These are phyloP conservation scores for Ranitomeya imitator DNA, from an alignment of 2,113 vertebrate species.

Conservation along the genomic window DNA sequence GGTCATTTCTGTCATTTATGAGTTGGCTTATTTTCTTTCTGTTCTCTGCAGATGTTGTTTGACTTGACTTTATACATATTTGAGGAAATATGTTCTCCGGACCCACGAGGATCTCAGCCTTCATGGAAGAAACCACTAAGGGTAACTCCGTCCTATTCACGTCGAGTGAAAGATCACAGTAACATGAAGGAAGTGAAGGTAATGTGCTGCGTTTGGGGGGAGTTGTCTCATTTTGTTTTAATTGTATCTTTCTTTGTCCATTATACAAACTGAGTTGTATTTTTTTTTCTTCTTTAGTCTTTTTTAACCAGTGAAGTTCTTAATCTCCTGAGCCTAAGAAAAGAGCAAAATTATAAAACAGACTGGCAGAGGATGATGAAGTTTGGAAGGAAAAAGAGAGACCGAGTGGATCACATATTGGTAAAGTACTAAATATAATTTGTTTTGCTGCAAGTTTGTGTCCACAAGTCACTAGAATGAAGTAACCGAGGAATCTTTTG, in stretches of 20 bases:
- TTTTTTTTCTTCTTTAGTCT: slow-evolving; percentile 69
- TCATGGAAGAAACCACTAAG: slow-evolving; percentile 89
- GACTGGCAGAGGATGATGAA: slow-evolving; percentile 99
- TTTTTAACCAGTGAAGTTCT: slow-evolving; percentile 88
- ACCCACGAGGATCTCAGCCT: slow-evolving; percentile 85
- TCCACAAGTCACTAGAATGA: background rate
- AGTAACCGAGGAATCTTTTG: background rate
- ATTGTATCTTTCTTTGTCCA: background rate
- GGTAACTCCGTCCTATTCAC: slow-evolving; percentile 78
- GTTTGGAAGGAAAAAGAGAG: slow-evolving; percentile 95
- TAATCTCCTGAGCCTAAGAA: slow-evolving; percentile 84
- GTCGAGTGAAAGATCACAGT: slow-evolving; percentile 80
- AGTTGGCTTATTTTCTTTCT: slow-evolving; percentile 52
- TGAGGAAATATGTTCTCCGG: slow-evolving; percentile 90
- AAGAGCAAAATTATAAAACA: slow-evolving; percentile 86
- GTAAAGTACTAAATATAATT: slow-evolving; percentile 65
- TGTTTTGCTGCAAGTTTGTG: background rate
- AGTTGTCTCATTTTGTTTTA: background rate
- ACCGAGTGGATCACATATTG: slow-evolving; percentile 95
- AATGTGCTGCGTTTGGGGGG: slow-evolving; percentile 13
- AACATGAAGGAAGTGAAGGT: slow-evolving; percentile 87
- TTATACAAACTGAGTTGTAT: slow-evolving; percentile 30
- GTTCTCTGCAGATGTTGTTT: slow-evolving; percentile 83
- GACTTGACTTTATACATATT: slow-evolving; percentile 94
- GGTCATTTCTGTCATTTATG: slow-evolving; percentile 21